phyloP scores from a whole-genome alignment of 2,797 vertebrate genomes.

The Gymnodraco acuticeps region DNA sequence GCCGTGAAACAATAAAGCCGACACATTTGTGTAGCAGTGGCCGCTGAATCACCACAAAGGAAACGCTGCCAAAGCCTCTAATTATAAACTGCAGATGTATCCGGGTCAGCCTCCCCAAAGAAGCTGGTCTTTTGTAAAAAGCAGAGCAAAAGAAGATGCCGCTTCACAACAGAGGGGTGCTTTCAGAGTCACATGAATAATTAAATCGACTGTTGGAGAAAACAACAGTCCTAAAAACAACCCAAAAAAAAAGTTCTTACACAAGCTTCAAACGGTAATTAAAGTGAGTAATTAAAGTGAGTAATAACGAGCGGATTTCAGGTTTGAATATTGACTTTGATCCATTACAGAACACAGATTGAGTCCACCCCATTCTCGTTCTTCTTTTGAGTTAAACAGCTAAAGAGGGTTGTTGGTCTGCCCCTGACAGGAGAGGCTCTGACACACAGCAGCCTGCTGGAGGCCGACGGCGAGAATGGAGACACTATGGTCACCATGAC shows the following conservation, averaged over 20 bases:
- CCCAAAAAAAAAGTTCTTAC: not conserved
- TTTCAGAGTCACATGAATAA: conserved; percentile 56
- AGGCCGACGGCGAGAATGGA: conserved; percentile 88
- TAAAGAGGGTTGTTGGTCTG: conserved; percentile 34
- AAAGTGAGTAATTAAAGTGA: not conserved
- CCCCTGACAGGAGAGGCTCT: conserved; percentile 85
- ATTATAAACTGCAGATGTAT: conserved; percentile 75
- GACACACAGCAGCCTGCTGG: conserved; percentile 94
- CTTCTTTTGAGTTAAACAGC: conserved; percentile 1
- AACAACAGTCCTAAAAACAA: conserved; percentile 21
- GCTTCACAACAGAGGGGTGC: conserved; percentile 47
- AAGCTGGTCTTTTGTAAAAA: conserved; percentile 65
- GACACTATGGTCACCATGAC: conserved; percentile 91
- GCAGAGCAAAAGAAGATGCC: conserved; percentile 52
- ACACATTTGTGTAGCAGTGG: conserved; percentile 44
- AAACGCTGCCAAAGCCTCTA: conserved; percentile 65
- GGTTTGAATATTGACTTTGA: not conserved
- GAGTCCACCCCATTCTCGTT: not conserved
- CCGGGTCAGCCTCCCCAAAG: conserved; percentile 68
- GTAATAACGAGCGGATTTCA: not conserved
- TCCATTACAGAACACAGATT: not conserved
- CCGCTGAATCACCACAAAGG: conserved; percentile 61
- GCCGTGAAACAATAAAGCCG: conserved; percentile 44
- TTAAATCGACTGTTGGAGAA: conserved; percentile 40
- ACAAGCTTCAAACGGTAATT: conserved; percentile 11